Conservation (phyloP, 2,888 invertebrate genomes). For the Unio delphinus region DNA sequence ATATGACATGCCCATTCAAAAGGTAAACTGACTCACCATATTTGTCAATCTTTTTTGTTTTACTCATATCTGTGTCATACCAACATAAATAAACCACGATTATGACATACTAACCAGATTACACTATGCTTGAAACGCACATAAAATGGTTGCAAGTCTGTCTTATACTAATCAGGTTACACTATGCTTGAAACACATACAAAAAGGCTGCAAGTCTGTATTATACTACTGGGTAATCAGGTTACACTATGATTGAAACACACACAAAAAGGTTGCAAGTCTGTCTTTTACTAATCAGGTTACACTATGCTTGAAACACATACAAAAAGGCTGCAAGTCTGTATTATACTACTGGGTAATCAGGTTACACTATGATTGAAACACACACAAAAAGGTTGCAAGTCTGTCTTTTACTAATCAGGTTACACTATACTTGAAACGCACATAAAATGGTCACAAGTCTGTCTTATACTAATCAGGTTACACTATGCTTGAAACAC, state of each 20-base stretch:
- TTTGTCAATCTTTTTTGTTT: no score
- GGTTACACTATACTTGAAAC: background rate
- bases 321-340: conserved; percentile 50
- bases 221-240: no score
- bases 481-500: background rate
- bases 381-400: conserved; percentile 51
- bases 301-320: conserved; percentile 1
- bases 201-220: conserved; percentile 45
- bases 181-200: conserved; percentile 14
- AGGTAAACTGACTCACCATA: no score
- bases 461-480: no score
- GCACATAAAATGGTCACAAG: conserved; percentile 1
- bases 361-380: no score
- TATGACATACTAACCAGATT: no score
- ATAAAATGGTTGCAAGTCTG: conserved; percentile 49
- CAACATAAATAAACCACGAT: no score
- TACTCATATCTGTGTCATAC: conserved; percentile 22
- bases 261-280: conserved; percentile 52
- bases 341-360: no score
- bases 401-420: background rate
- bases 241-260: background rate
- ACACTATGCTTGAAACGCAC: conserved; percentile 4
- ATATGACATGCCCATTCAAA: no score
- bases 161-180: no score
- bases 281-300: no score